These are phyloP conservation scores for Acanthornis magna DNA, from an alignment of 2,797 vertebrate species.

Conservation along the genomic window DNA sequence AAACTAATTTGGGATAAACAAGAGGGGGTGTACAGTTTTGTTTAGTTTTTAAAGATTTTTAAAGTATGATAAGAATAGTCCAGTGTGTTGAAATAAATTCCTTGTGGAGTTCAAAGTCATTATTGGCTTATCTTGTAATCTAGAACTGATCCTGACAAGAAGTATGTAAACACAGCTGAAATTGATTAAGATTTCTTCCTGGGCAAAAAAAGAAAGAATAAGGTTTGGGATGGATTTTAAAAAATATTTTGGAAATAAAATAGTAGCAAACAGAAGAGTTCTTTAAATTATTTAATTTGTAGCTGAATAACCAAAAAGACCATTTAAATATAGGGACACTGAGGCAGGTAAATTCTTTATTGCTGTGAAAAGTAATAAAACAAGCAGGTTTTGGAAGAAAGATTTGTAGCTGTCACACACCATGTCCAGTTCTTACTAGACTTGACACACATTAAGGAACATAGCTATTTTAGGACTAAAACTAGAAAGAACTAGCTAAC, in stretches of 20 bases:
- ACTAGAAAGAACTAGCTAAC: neutral
- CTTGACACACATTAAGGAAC: neutral
- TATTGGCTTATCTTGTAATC: neutral
- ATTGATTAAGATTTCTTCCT: neutral
- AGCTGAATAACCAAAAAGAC: neutral
- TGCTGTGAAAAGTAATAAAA: neutral
- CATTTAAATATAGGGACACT: neutral
- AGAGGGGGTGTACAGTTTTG: neutral
- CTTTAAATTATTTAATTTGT: neutral
- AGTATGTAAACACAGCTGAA: constrained; percentile 16
- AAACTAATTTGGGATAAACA: neutral
- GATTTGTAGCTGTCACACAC: neutral
- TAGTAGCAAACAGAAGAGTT: neutral
- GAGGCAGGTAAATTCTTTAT: neutral
- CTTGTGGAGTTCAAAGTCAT: neutral
- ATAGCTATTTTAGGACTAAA: neutral
- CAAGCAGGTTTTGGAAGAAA: neutral
- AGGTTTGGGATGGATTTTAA: neutral
- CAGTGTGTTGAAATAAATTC: neutral
- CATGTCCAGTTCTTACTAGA: neutral
- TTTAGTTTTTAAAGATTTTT: constrained; percentile 20
- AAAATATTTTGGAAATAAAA: neutral
- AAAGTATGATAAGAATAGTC: neutral
- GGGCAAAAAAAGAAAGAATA: neutral
- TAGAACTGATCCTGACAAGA: neutral